These are phyloP conservation scores for Achatina immaculata DNA, from an alignment of 1,140 invertebrate genomes.

Conservation along the genomic window DNA sequence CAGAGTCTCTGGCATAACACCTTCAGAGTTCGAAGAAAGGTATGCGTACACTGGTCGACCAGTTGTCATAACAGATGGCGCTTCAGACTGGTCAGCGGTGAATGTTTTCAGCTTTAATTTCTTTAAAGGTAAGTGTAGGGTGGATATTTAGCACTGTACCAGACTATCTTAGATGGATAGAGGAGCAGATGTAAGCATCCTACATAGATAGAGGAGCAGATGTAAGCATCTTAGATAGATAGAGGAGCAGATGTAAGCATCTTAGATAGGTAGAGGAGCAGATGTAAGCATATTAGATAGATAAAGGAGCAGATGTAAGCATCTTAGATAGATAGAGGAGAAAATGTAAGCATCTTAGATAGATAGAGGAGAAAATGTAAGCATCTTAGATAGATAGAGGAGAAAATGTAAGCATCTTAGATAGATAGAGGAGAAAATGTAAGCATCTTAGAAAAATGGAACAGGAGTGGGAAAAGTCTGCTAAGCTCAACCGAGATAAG, in stretches of 20 bases:
- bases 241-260: not conserved
- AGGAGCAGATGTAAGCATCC: not conserved
- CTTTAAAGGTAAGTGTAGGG: slow-evolving; percentile 76
- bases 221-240: not conserved
- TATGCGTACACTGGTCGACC: slow-evolving; percentile 83
- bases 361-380: too few species aligned
- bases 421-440: too few species aligned
- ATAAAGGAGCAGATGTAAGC: too few species aligned
- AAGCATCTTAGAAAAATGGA: too few species aligned
- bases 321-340: too few species aligned
- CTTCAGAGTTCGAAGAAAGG: slow-evolving; percentile 75
- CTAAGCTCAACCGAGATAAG: too few species aligned
- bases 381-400: too few species aligned
- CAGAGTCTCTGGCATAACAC: slow-evolving; percentile 72
- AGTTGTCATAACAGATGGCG: slow-evolving; percentile 86
- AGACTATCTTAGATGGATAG: not conserved
- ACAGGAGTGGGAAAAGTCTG: too few species aligned
- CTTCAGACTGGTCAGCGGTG: slow-evolving; percentile 83
- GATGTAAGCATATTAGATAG: too few species aligned
- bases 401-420: too few species aligned
- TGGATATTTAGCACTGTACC: not conserved
- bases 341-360: too few species aligned
- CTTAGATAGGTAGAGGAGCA: too few species aligned
- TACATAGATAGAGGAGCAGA: not conserved
- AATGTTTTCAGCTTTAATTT: slow-evolving; percentile 83